Percentiles rank a stretch among this genome's conserved stretches.
Conservation (phyloP, 2,888 invertebrate genomes). For the Drosophila hamatofila region DNA sequence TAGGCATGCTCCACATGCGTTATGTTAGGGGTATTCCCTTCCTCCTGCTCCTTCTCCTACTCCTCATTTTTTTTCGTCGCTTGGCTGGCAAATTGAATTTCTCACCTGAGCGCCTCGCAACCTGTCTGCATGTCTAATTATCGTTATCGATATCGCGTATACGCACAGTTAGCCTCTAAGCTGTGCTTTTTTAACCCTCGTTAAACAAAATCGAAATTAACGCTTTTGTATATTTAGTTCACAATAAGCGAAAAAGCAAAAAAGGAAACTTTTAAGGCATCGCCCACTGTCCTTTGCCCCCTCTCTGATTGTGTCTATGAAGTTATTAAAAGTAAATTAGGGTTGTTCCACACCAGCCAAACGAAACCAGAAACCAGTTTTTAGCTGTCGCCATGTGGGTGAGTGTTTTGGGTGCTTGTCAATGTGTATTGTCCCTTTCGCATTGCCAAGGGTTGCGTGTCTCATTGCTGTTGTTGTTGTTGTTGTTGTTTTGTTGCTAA, state of each 20-base stretch:
- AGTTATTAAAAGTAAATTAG: constrained; percentile 85
- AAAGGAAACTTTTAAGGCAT: constrained; percentile 79
- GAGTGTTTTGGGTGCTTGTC: constrained; percentile 25
- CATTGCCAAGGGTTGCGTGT: constrained; percentile 71
- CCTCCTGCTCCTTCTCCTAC: not conserved
- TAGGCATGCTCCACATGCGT: constrained; percentile 20
- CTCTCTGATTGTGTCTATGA: constrained; percentile 61
- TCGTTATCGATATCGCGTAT: constrained; percentile 75
- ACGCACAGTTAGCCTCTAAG: constrained; percentile 60
- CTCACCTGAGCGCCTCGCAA: constrained; percentile 66
- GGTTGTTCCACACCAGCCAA: constrained; percentile 75
- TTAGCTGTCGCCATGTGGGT: constrained; percentile 9
- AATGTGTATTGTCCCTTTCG: constrained; percentile 28
- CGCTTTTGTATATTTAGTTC: constrained; percentile 72
- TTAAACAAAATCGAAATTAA: constrained; percentile 77
- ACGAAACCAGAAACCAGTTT: constrained; percentile 65
- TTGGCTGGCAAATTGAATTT: constrained; percentile 69
- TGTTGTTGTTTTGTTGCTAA: constrained; percentile 65
- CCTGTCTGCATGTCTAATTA: constrained; percentile 71
- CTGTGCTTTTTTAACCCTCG: constrained; percentile 62
- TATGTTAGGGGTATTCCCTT: not conserved
- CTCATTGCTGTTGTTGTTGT: constrained; percentile 41
- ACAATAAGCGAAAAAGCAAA: constrained; percentile 43
- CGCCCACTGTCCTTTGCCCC: constrained; percentile 7
- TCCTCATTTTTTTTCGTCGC: not conserved